Evolutionary conservation across 2,888 invertebrate species (phyloP), one percentile per base, ranked within the genome.

Genomic region (Malacosoma neustria): DNA sequence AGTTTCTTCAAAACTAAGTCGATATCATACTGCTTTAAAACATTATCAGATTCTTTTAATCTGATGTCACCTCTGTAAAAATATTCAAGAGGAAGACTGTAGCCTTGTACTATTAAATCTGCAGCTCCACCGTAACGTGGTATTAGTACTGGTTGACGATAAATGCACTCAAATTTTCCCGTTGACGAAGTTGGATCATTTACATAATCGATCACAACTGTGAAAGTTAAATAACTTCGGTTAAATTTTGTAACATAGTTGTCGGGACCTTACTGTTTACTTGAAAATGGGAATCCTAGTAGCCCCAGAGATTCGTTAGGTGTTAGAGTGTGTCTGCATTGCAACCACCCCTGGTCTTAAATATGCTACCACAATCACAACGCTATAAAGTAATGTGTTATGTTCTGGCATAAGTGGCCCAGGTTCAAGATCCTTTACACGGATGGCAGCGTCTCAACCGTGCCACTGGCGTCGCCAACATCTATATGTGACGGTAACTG

Each of bases 221-320:
- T 12, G 74, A 81, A 37, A 40, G 45, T 48, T 43, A 32, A 22
- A 37, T 33, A 91, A 96, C 96, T 91, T 96, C 97, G 36, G 97
- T 88, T 12, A 94, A 88, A 75, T 97, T 96, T 53, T 94, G 91
- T 11, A 96, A 72, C 3, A 94, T 94, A 51, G 88, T 88, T 2
- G 93, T 90, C 65, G 96, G 97, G 64, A 97, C 90, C 48, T 90
- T 88, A 0, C 93, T 91, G 0, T 97, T 97, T 7, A 97, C 91
- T 39, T 89, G 89, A 0, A n/a, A n/a, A n/a, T n/a, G n/a, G n/a
- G n/a, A n/a, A n/a, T n/a, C n/a, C n/a, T n/a, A n/a, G n/a, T n/a
- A n/a, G n/a, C n/a, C n/a, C n/a, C n/a, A n/a, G n/a, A n/a, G n/a
- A n/a, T n/a, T n/a, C n/a, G n/a, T n/a, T n/a, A n/a, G n/a, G n/a